Percentiles rank a stretch among this genome's conserved stretches.
phyloP scores from a whole-genome alignment of 2,113 vertebrate species.

The Ahaetulla prasina region DNA sequence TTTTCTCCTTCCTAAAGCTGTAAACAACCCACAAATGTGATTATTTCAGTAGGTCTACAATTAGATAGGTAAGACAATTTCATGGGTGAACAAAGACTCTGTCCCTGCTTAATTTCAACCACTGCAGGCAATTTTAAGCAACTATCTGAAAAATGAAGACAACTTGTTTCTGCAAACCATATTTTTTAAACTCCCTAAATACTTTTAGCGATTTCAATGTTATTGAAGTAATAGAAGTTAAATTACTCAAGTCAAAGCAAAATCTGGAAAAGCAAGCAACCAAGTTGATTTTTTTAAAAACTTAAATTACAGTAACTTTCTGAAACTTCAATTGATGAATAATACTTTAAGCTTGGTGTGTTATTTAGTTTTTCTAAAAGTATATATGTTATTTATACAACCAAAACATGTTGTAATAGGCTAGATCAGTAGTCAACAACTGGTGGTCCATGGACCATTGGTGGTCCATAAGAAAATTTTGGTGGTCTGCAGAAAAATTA shows the following conservation, averaged over 20 bases:
- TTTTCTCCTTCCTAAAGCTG: neutral
- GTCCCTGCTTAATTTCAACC: neutral
- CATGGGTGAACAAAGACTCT: neutral
- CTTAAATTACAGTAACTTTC: slow-evolving; percentile 1
- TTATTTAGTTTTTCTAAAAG: neutral
- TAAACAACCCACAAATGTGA: neutral
- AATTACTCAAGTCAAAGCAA: neutral
- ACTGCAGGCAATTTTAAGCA: neutral
- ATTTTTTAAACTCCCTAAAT: neutral
- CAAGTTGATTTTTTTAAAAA: neutral
- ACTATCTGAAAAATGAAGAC: neutral
- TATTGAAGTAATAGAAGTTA: neutral
- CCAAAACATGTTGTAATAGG: neutral
- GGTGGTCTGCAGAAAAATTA: no score
- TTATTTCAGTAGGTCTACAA: neutral
- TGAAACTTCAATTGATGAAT: neutral
- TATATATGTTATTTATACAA: neutral
- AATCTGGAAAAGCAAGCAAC: neutral
- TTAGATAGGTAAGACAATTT: neutral
- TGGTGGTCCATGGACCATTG: no score
- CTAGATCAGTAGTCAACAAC: no score
- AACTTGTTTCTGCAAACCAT: neutral
- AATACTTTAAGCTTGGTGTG: neutral
- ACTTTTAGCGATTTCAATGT: neutral
- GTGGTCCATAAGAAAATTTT: no score